Evolutionary conservation across 2,888 invertebrate species (phyloP).

Genomic region (Coelopa pilipes): DNA sequence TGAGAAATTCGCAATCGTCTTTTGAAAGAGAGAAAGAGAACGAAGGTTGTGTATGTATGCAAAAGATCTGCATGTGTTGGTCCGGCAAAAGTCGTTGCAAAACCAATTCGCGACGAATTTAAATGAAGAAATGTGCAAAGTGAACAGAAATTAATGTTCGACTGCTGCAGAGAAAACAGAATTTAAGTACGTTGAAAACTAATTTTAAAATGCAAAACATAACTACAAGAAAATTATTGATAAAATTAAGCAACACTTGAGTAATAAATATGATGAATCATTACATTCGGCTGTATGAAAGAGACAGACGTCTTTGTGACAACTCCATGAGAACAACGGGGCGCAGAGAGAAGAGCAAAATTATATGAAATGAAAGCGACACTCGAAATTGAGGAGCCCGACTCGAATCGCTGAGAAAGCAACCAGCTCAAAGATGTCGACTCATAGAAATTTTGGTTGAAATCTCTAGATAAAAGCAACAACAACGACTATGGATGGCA

Average conservation of each 20-base stretch:
- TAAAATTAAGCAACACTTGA: constrained; percentile 16
- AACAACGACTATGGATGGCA: neutral
- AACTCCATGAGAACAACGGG: neutral
- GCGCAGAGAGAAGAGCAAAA: neutral
- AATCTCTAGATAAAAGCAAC: neutral
- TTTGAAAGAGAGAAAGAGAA: no score
- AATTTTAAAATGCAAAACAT: constrained; percentile 3
- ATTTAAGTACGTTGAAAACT: constrained; percentile 15
- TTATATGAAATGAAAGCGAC: constrained; percentile 26
- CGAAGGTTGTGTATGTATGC: neutral
- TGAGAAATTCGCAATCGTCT: constrained; percentile 12
- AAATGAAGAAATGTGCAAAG: constrained; percentile 1
- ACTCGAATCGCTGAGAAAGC: constrained; percentile 11
- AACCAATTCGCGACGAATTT: neutral
- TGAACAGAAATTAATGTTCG: neutral
- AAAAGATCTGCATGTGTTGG: constrained; percentile 7
- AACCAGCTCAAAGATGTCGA: constrained; percentile 14
- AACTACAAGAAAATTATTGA: neutral
- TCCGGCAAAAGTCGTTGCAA: neutral
- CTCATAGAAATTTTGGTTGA: constrained; percentile 20
- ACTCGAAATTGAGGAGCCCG: constrained; percentile 20
- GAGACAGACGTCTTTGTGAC: constrained; percentile 11
- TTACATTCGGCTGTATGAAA: constrained; percentile 24
- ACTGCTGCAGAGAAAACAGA: neutral
- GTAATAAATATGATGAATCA: constrained; percentile 34